Base-by-base conservation (phyloP, 2,113 vertebrate genomes). In the Myxocyprinus asiaticus region DNA sequence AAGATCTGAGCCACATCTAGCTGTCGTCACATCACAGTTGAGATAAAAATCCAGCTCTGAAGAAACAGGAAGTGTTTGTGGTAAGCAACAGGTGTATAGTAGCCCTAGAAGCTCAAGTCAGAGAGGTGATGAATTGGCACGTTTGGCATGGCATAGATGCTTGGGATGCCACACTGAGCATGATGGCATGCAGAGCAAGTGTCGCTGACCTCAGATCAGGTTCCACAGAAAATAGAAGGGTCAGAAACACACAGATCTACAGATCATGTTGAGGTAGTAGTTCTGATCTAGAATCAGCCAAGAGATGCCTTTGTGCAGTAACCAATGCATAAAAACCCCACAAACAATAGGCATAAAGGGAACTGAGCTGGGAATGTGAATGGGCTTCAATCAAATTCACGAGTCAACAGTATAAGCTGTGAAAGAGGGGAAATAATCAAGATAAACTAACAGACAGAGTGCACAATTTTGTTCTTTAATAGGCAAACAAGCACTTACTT, bases 401-500 rank as follows among this genome's bases (percentile, higher is more conserved):
- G 22, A 33, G 0, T 3, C 7, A 68, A 69, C 42, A 45, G 14
- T 11, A 53, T 42, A 42, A 50, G 3, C 0, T 6, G 9, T 22
- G 15, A 58, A 66, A 56, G 22, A 42, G 76, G 2, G 43, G 2
- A 17, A 8, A 6, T 43, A 17, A 15, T 48, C 11, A 53, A 50
- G 22, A 9, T 8, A 10, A 14, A 77, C 55, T 17, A 48, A 63
- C 14, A 79, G 22, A 33, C 22, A 3, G 22, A 33, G 22, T 33
- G 22, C 22, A 33, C 22, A 33, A 33, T 33, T 33, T 50, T n/a
- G 9, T 9, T 12, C 8, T 59, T 72, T 17, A 61, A 63, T 10
- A 58, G 62, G 42, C 53, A 56, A 15, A 7, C 0, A 67, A 59
- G 53, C 79, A 96, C 98, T 96, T 93, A 99, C 98, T 99, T 99